A percentile compares a stretch with the other conserved stretches of the same genome.
Evolutionary conservation across 2,888 invertebrate species (phyloP).

Genomic region (Drosophila tripunctata): DNA sequence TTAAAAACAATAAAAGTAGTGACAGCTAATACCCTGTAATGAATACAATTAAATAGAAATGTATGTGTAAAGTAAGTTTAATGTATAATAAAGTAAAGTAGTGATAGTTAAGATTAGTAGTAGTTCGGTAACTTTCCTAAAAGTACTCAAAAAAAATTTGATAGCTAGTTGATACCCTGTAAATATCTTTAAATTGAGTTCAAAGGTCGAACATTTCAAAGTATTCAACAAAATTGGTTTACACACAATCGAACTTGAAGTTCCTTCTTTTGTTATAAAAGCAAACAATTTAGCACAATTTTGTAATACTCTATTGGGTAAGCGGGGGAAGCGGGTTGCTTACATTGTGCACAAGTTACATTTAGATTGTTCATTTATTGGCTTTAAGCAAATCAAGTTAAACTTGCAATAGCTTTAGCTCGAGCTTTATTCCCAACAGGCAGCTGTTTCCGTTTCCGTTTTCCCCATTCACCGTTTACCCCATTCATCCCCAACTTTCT

Average conservation of each 20-base stretch:
- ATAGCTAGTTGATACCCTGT: neutral
- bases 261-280: neutral
- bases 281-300: neutral
- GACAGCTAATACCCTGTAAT: too few relatives aligned
- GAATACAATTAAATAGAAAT: too few relatives aligned
- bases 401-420: conserved; percentile 7
- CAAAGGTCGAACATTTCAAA: too few relatives aligned
- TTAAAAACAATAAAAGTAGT: too few relatives aligned
- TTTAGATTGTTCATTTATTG: conserved; percentile 9
- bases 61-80: too few relatives aligned
- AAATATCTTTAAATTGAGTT: neutral
- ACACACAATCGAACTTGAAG: neutral
- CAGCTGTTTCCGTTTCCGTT: conserved; percentile 40
- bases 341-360: neutral
- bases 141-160: too few relatives aligned
- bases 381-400: conserved; percentile 16
- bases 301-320: conserved; percentile 2
- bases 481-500: neutral
- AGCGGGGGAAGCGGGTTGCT: neutral
- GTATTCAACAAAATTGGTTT: neutral
- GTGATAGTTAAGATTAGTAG: too few relatives aligned
- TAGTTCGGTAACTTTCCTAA: too few relatives aligned
- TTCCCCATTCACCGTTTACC: neutral
- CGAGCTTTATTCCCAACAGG: conserved; percentile 6
- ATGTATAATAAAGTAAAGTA: too few relatives aligned